These are phyloP conservation scores for Clarias macrocephalus DNA, from an alignment of 2,113 vertebrate species.

Conservation along the genomic window DNA sequence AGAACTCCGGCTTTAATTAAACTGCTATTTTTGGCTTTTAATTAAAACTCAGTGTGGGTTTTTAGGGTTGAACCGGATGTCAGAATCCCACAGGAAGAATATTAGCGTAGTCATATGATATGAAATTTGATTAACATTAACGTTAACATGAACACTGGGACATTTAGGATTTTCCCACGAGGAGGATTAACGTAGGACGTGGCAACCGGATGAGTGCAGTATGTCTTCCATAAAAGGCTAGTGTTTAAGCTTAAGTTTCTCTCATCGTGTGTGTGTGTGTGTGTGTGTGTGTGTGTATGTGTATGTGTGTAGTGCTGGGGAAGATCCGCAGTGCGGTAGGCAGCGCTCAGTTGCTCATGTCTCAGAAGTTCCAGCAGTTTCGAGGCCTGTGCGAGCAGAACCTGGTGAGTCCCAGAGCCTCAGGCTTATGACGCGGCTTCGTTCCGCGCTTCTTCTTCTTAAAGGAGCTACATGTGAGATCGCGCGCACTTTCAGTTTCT, in stretches of 20 bases:
- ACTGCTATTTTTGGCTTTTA: conserved; percentile 36
- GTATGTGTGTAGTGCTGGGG: conserved; percentile 82
- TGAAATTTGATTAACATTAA: neutral
- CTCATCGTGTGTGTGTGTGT: conserved; percentile 44
- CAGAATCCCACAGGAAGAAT: neutral
- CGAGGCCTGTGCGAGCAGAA: conserved; percentile 97
- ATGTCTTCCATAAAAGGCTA: conserved; percentile 36
- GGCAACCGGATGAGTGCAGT: conserved; percentile 10
- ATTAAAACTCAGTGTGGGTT: conserved; percentile 23
- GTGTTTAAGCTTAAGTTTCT: conserved; percentile 36
- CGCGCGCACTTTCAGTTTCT: conserved; percentile 1
- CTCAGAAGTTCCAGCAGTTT: conserved; percentile 99
- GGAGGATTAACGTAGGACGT: neutral
- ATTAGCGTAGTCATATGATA: neutral
- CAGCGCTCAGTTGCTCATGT: conserved; percentile 95
- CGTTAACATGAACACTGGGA: neutral
- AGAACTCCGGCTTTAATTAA: conserved; percentile 34
- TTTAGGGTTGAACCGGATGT: conserved; percentile 6
- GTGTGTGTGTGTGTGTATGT: conserved; percentile 37
- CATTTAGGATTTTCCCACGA: neutral
- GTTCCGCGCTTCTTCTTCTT: conserved; percentile 10
- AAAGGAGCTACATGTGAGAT: conserved; percentile 44
- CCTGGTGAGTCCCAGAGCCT: conserved; percentile 77
- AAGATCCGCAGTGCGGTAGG: conserved; percentile 95
- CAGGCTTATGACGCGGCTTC: conserved; percentile 6